A percentile compares a stretch with the other conserved stretches of the same genome.
Conservation (phyloP, 2,888 invertebrate species). For the Eugnorisma glareosa region DNA sequence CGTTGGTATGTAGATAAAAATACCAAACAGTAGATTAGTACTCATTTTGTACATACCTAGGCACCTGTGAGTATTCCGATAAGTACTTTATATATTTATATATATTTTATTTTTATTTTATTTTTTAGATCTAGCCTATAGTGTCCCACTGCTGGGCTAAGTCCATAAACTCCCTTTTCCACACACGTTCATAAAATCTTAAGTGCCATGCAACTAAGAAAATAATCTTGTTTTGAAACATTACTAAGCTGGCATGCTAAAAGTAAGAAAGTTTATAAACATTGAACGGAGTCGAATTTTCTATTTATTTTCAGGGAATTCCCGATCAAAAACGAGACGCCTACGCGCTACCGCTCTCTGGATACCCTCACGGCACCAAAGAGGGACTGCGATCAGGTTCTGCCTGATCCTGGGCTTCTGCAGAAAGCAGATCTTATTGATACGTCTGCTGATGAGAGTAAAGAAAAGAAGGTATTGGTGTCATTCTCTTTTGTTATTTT, state of each 20-base stretch:
- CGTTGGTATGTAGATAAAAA: no score
- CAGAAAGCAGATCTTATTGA: slow-evolving; percentile 69
- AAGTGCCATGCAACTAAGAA: not conserved
- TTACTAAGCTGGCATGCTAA: not conserved
- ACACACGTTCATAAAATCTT: not conserved
- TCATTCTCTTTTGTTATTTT: not conserved
- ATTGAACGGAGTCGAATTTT: not conserved
- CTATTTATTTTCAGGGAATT: slow-evolving; percentile 66
- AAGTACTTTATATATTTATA: no score
- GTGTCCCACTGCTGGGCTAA: not conserved
- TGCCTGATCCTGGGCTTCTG: slow-evolving; percentile 78
- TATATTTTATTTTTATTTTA: no score
- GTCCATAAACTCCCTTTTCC: not conserved
- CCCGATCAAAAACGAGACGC: slow-evolving; percentile 79
- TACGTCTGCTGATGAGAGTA: slow-evolving; percentile 67
- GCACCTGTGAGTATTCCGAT: no score
- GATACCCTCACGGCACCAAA: slow-evolving; percentile 81
- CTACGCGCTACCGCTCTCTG: slow-evolving; percentile 86
- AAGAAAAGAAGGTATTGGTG: slow-evolving; percentile 56
- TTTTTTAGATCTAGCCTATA: not conserved
- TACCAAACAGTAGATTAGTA: no score
- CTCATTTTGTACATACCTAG: no score
- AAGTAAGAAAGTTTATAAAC: slow-evolving; percentile 3
- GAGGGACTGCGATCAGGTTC: slow-evolving; percentile 67
- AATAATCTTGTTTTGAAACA: not conserved